phyloP scores from a whole-genome alignment of 2,888 invertebrate genomes.

The Cheilosia urbana region DNA sequence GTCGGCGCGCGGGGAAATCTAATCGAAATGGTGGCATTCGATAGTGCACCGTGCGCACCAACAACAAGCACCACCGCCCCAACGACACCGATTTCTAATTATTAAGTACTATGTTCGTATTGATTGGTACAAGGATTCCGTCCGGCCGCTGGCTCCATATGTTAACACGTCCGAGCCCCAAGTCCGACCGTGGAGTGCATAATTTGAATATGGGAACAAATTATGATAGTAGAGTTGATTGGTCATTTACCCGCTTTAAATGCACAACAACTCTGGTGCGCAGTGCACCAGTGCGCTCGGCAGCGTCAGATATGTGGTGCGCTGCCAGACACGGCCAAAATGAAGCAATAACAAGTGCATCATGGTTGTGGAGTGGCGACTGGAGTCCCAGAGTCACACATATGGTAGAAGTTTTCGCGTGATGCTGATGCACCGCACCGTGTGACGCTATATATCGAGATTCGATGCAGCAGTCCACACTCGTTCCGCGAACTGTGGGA shows the following conservation, averaged over 20 bases:
- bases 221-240: constrained; percentile 73
- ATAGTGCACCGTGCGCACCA: constrained; percentile 35
- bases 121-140: constrained; percentile 73
- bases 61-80: constrained; percentile 30
- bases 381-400: constrained; percentile 16
- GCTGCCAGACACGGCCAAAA: constrained; percentile 43
- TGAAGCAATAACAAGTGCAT: constrained; percentile 75
- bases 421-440: constrained; percentile 49
- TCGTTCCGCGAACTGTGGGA: constrained; percentile 65
- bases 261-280: constrained; percentile 27
- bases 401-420: constrained; percentile 44
- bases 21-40: constrained; percentile 61
- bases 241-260: constrained; percentile 71
- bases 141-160: constrained; percentile 56
- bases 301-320: constrained; percentile 9
- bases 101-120: constrained; percentile 68
- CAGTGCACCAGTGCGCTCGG: neutral
- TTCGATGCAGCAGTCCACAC: constrained; percentile 39
- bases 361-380: constrained; percentile 8
- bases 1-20: constrained; percentile 41
- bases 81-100: constrained; percentile 71
- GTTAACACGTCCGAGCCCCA: constrained; percentile 66
- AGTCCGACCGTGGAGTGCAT: constrained; percentile 59
- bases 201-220: constrained; percentile 75
- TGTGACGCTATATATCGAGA: constrained; percentile 67